Conservation (phyloP, 2,113 vertebrate species). For the Pitta sordida region DNA sequence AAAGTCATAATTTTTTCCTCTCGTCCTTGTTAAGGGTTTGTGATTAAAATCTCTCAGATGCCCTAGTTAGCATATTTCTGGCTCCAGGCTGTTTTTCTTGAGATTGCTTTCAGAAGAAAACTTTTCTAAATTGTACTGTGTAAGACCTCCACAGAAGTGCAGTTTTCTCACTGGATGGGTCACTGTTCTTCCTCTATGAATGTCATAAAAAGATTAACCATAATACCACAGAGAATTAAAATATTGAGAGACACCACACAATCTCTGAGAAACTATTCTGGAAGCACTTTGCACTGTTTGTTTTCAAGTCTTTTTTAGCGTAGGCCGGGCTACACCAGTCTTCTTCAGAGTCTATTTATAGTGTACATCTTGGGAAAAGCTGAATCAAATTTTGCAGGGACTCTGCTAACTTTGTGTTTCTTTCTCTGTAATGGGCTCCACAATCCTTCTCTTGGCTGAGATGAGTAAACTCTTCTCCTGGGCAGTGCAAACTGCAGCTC, state of each 20-base stretch:
- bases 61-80: neutral
- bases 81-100: neutral
- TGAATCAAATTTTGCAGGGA: neutral
- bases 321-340: neutral
- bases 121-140: neutral
- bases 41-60: neutral
- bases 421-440: neutral
- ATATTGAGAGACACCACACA: neutral
- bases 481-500: conserved; percentile 25
- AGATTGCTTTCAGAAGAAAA: neutral
- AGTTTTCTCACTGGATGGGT: neutral
- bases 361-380: neutral
- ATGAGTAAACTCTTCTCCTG: neutral
- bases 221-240: neutral
- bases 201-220: neutral
- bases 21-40: neutral
- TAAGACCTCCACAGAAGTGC: neutral
- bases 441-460: neutral
- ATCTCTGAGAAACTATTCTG: neutral
- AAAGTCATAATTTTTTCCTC: neutral
- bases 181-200: neutral
- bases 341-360: neutral
- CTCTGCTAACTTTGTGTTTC: neutral
- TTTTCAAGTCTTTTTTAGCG: neutral
- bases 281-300: neutral